Evolutionary conservation across 2,888 invertebrate species (phyloP), one percentile per base, ranked within the genome.

Genomic region (Drosophila quinaria): DNA sequence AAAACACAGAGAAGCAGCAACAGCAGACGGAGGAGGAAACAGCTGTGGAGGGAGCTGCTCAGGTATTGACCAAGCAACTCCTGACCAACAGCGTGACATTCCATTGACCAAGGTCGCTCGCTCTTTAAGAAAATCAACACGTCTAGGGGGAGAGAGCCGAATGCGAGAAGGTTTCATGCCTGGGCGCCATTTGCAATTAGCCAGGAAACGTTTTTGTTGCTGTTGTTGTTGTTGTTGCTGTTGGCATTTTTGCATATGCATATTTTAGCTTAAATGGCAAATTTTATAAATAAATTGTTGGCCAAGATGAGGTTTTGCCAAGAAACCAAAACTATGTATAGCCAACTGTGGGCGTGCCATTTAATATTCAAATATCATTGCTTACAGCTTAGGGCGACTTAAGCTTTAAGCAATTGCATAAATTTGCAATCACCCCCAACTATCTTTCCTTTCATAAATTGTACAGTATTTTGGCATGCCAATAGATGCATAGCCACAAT

Each of bases 81-180:
- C 61, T 68, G 55, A 52, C 69, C 80, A 49, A 58, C 76, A 78
- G 87, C 82, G 78, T 84, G 85, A 82, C 82, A 80, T 80, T 85
- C 42, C 69, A 56, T 60, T 78, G 62, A 49, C 55, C 78, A 73
- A 72, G 69, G 79, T 66, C 64, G 65, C 60, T 63, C 37, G 44
- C 47, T 69, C 67, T 68, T 71, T 64, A 58, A 71, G 47, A 63
- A 70, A 69, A 63, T 61, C 71, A 72, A 79, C 67, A 59, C 68
- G 56, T 59, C 59, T 63, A 11, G 13, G 10, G 33, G 15, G 33
- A 10, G 8, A 0, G 33, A 8, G 5, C 6, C 25, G 11, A 15
- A 19, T 29, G 5, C 3, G 11, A 17, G 13, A 8, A 22, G 33
- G 9, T 69, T 25, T 47, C 78, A 75, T 80, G 78, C 65, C 69